Evolutionary conservation across 1,140 invertebrate species (phyloP), one percentile per base, ranked within the genome.

Genomic region (Solenopsis invicta): DNA sequence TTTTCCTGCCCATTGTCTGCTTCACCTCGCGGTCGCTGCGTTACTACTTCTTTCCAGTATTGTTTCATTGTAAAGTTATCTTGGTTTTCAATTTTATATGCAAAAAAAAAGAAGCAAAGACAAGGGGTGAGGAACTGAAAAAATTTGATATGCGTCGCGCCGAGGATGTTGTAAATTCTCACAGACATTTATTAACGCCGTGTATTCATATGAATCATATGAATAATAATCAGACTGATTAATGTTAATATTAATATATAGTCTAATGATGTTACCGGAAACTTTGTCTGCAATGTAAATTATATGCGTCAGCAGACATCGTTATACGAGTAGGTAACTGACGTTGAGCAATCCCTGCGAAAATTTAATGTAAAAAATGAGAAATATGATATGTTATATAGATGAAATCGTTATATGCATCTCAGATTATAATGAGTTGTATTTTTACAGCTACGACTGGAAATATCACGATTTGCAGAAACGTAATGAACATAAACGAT

Each of bases 61-160:
- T 24, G 12, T 10, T 69, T 34, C 13, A 80, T 80, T 71, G 66
- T 59, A 45, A 48, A 82, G 18, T 59, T 82, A 82, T 82, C 52
- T 37, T 29, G 61, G 37, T 80, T 82, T 82, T 59, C 18, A 50
- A 48, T 82, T 74, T 74, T 48, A 61, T 29, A 37, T 37, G 37
- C 18, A 74, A 74, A 34, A 82, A 34, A 82, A 45, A 48, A 18
- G 24, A 82, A 48, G 9, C 10, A 13, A 4, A 45, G 10, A 67
- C 37, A 48, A 69, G 13, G 6, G 3, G 0, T 29, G 21, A 78
- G 13, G 12, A 34, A 48, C 16, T 64, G 2, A 34, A 69, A 69
- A 69, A 69, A 72, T 71, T 41, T 6, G 13, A 54, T 69, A 41
- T 5, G 16, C 24, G 2, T 71, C 4, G 18, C 21, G n/a, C 54